A percentile compares a stretch with the other conserved stretches of the same genome.
phyloP scores from a whole-genome alignment of 1,140 invertebrate species.

The Hesperophylax magnus region DNA sequence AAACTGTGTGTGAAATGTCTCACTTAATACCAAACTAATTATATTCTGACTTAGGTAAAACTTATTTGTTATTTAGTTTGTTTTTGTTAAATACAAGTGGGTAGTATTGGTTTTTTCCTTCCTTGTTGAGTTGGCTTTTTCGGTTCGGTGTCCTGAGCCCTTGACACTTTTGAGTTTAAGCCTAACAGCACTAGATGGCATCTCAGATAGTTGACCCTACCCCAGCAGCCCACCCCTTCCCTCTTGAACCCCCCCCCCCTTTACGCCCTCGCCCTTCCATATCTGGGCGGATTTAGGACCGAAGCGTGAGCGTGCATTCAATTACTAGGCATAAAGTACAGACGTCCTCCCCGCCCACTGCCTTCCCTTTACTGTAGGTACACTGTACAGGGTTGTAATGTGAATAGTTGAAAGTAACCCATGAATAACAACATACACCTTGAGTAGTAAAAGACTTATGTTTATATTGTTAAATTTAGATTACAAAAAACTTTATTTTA shows the following conservation, averaged over 20 bases:
- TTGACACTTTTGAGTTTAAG: not conserved
- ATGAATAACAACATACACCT: no score
- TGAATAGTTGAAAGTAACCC: no score
- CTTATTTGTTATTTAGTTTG: no score
- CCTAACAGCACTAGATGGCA: conserved; percentile 40
- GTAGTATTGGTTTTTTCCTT: no score
- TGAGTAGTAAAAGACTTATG: not conserved
- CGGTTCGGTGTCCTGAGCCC: not conserved
- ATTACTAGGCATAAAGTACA: conserved; percentile 52
- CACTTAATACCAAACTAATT: no score
- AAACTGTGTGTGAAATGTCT: no score
- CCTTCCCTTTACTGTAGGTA: not conserved
- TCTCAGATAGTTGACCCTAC: conserved; percentile 38
- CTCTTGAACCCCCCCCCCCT: not conserved
- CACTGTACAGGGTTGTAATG: conserved; percentile 26
- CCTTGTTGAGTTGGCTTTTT: not conserved
- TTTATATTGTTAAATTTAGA: not conserved
- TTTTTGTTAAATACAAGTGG: no score
- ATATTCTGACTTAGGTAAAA: no score
- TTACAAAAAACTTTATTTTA: no score
- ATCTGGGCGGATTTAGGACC: conserved; percentile 48
- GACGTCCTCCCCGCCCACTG: not conserved
- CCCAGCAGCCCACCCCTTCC: not conserved
- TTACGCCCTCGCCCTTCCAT: conserved; percentile 18
- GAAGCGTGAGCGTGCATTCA: conserved; percentile 57